phyloP scores from a whole-genome alignment of 2,113 vertebrate genomes.

The Pampusana beccarii region DNA sequence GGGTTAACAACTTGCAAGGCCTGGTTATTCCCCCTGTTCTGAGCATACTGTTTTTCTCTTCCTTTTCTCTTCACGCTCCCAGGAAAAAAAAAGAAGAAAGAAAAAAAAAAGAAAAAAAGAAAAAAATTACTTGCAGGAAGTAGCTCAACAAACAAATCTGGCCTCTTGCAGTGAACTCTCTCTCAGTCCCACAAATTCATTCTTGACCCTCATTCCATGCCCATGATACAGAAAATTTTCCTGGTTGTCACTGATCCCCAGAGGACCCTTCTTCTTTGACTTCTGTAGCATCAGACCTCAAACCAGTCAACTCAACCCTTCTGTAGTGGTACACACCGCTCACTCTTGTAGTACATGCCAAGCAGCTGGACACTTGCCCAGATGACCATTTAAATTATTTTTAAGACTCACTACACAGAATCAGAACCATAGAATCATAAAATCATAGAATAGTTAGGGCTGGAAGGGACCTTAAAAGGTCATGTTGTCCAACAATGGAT shows the following conservation, averaged over 20 bases:
- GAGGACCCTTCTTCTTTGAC: rapidly evolving
- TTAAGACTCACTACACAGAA: not conserved
- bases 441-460: not conserved
- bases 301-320: not conserved
- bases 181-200: not conserved
- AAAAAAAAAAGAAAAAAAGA: not conserved
- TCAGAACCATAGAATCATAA: not conserved
- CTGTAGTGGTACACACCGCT: not conserved
- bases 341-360: not conserved
- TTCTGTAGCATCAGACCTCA: not conserved
- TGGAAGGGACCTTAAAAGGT: not conserved
- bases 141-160: not conserved
- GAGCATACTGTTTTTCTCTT: not conserved
- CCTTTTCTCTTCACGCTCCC: not conserved
- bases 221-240: not conserved
- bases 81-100: rapidly evolving
- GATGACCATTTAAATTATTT: not conserved
- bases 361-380: not conserved
- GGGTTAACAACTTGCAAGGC: not conserved
- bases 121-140: not conserved
- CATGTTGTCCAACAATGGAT: not conserved
- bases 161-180: not conserved
- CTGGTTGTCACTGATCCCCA: not conserved
- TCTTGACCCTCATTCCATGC: not conserved
- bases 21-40: not conserved